phyloP scores from a whole-genome alignment of 2,888 invertebrate genomes.

The Dynastes tityus region DNA sequence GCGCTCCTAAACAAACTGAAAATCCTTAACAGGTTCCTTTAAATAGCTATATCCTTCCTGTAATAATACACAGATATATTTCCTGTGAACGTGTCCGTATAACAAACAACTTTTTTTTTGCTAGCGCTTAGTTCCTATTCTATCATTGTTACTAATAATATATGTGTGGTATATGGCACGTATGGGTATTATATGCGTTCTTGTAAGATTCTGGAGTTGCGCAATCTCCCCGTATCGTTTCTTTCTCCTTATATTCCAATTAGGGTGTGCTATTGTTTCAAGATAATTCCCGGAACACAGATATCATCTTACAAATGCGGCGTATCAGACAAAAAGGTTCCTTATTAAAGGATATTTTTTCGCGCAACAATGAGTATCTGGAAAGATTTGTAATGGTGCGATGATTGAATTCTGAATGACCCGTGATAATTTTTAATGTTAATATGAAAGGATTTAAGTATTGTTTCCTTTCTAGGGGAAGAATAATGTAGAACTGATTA shows the following conservation, averaged over 20 bases:
- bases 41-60: slow-evolving; percentile 14
- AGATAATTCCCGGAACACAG: slow-evolving; percentile 38
- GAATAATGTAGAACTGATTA: too few species aligned
- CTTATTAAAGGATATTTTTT: slow-evolving; percentile 3
- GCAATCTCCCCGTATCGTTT: not conserved
- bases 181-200: not conserved
- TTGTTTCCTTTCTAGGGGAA: too few species aligned
- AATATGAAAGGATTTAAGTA: too few species aligned
- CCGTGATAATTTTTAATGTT: too few species aligned
- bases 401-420: too few species aligned
- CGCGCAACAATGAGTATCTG: slow-evolving; percentile 23
- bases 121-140: not conserved
- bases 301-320: slow-evolving; percentile 20
- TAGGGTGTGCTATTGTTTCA: slow-evolving; percentile 38
- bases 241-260: slow-evolving; percentile 37
- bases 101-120: not conserved
- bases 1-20: not conserved
- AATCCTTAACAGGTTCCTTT: not conserved
- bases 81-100: not conserved
- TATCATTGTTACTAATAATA: slow-evolving; percentile 4
- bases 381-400: too few species aligned
- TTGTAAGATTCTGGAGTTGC: slow-evolving; percentile 6
- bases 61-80: not conserved
- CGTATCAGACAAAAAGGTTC: not conserved
- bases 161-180: not conserved